Conservation (phyloP, 2,888 invertebrate species). For the Clunio marinus region DNA sequence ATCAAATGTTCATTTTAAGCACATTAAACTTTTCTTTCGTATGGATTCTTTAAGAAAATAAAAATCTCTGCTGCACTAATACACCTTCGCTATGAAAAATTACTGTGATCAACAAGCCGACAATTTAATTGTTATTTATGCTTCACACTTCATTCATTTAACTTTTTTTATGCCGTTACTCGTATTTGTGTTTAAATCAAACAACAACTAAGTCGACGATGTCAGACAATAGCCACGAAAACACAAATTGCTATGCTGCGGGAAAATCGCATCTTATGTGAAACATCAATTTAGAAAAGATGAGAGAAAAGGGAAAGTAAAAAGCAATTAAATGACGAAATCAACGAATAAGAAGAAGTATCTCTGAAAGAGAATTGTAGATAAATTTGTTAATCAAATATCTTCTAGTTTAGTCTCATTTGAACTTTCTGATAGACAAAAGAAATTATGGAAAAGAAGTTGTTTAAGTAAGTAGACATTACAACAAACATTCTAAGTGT, state of each 20-base stretch:
- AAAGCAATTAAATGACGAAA: neutral
- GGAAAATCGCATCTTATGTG: neutral
- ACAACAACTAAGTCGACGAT: neutral
- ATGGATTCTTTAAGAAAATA: too few species aligned
- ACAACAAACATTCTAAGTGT: neutral
- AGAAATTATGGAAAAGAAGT: too few species aligned
- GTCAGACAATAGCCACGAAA: neutral
- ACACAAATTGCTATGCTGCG: too few species aligned
- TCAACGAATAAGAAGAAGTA: neutral
- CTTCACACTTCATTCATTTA: neutral
- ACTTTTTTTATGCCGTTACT: neutral
- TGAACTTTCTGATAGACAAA: too few species aligned
- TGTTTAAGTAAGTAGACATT: too few species aligned
- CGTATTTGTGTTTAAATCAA: neutral
- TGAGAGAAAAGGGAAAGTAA: neutral
- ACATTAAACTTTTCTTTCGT: too few species aligned
- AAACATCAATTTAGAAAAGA: constrained; percentile 5
- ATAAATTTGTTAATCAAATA: too few species aligned
- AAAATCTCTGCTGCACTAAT: too few species aligned
- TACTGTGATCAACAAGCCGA: neutral
- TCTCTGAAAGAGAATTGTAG: neutral
- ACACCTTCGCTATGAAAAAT: too few species aligned
- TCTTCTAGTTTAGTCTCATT: too few species aligned
- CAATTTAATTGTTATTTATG: constrained; percentile 22
- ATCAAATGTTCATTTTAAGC: too few species aligned